Evolutionary conservation across 2,888 invertebrate species (phyloP).

Genomic region (Rhagonycha lutea): DNA sequence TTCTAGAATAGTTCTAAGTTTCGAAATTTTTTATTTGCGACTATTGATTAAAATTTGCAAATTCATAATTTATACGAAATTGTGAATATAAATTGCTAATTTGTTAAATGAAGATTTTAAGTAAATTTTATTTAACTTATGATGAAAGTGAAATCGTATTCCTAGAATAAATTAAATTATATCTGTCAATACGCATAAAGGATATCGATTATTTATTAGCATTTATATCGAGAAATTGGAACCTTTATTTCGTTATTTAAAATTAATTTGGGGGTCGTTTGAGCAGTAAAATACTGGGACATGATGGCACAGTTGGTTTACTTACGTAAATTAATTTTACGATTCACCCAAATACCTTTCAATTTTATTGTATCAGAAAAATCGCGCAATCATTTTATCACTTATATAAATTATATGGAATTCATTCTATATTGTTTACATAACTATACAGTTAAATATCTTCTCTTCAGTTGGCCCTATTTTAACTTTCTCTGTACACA

Average conservation of each 20-base stretch:
- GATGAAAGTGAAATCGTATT: background rate
- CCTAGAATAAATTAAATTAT: background rate
- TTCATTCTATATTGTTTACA: background rate
- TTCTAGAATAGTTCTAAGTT: too few relatives aligned
- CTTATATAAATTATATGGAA: background rate
- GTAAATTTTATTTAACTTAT: background rate
- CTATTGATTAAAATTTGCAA: background rate
- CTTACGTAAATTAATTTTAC: background rate
- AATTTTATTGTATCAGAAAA: background rate
- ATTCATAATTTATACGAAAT: background rate
- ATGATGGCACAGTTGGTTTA: background rate
- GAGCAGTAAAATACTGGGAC: background rate
- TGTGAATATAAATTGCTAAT: background rate
- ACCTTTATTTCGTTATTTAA: background rate
- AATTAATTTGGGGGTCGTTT: background rate
- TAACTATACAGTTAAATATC: background rate
- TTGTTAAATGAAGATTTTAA: background rate
- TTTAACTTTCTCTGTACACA: conserved; percentile 9
- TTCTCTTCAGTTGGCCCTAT: background rate
- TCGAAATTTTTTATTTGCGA: background rate
- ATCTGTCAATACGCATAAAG: background rate
- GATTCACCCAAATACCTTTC: background rate
- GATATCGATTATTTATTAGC: background rate
- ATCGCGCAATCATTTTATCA: background rate
- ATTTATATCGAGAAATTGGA: background rate